Evolutionary conservation across 2,797 vertebrate species (phyloP).

Genomic region (Lagocephalus sceleratus): DNA sequence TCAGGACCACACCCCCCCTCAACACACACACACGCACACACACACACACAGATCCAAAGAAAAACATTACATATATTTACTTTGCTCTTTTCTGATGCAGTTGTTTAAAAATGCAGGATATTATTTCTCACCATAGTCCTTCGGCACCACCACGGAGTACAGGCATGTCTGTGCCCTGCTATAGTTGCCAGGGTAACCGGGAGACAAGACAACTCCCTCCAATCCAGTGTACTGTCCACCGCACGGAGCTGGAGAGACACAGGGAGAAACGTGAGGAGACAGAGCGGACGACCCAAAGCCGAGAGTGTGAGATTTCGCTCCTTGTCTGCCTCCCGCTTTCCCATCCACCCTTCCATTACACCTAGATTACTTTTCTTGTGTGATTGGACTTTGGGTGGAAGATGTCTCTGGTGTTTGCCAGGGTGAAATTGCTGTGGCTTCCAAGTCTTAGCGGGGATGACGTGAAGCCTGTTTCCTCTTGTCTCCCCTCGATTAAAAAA

Average conservation of each 20-base stretch:
- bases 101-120: too few species aligned
- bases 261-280: slow-evolving; percentile 32
- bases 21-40: too few species aligned
- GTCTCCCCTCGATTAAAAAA: slow-evolving; percentile 25
- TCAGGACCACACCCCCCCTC: too few species aligned
- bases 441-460: slow-evolving; percentile 63
- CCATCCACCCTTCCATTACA: slow-evolving; percentile 57
- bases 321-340: slow-evolving; percentile 34
- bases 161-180: slow-evolving; percentile 87
- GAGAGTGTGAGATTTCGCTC: slow-evolving; percentile 51
- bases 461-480: slow-evolving; percentile 36
- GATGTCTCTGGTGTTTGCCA: slow-evolving; percentile 72
- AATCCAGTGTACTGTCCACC: slow-evolving; percentile 92
- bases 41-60: too few species aligned
- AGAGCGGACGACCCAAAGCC: slow-evolving; percentile 27
- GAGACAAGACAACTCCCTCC: slow-evolving; percentile 93
- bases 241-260: slow-evolving; percentile 84
- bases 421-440: slow-evolving; percentile 77
- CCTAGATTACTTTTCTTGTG: slow-evolving; percentile 79
- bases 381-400: slow-evolving; percentile 68
- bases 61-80: too few species aligned
- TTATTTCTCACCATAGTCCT: slow-evolving; percentile 85
- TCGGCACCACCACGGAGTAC: slow-evolving; percentile 90
- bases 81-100: too few species aligned
- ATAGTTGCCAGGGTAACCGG: slow-evolving; percentile 95